Percentiles rank a stretch among this genome's conserved stretches.
phyloP scores from a whole-genome alignment of 2,888 invertebrate genomes.

The Cheilosia variabilis region DNA sequence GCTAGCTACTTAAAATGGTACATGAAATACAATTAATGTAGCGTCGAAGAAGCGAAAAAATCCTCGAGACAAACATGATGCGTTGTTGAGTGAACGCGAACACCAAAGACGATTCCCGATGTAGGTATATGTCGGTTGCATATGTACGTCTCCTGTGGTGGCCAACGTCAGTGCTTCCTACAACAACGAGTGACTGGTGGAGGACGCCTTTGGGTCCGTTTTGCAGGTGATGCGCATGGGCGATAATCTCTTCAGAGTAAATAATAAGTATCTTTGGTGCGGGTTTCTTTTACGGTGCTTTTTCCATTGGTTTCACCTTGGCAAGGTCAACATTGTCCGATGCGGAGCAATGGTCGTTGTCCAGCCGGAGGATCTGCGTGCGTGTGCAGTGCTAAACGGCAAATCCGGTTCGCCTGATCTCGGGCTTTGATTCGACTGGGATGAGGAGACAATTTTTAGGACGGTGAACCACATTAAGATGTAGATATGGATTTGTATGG shows the following conservation, averaged over 20 bases:
- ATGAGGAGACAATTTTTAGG: conserved; percentile 63
- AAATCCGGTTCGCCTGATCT: conserved; percentile 54
- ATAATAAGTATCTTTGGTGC: conserved; percentile 64
- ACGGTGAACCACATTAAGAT: conserved; percentile 71
- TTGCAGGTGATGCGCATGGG: conserved; percentile 70
- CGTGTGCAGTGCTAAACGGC: conserved; percentile 57
- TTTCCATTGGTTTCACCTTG: conserved; percentile 66
- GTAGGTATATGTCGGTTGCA: conserved; percentile 12
- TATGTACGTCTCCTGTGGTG: conserved; percentile 37
- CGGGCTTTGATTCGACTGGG: conserved; percentile 45
- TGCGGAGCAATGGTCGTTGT: conserved; percentile 22
- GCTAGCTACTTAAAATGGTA: conserved; percentile 67
- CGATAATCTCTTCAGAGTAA: conserved; percentile 73
- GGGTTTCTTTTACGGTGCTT: conserved; percentile 56
- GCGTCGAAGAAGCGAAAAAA: background rate
- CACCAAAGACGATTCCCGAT: conserved; percentile 65
- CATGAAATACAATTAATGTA: conserved; percentile 68
- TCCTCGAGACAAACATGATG: conserved; percentile 59
- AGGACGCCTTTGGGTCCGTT: conserved; percentile 53
- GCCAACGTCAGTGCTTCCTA: conserved; percentile 20
- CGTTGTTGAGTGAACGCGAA: conserved; percentile 67
- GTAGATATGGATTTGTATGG: conserved; percentile 73
- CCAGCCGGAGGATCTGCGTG: conserved; percentile 55
- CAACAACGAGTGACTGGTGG: conserved; percentile 53
- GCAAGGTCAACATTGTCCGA: conserved; percentile 62